Evolutionary conservation across 2,113 vertebrate genomes (phyloP), one percentile per base, ranked within the genome.

Genomic region (Callionymus lyra): DNA sequence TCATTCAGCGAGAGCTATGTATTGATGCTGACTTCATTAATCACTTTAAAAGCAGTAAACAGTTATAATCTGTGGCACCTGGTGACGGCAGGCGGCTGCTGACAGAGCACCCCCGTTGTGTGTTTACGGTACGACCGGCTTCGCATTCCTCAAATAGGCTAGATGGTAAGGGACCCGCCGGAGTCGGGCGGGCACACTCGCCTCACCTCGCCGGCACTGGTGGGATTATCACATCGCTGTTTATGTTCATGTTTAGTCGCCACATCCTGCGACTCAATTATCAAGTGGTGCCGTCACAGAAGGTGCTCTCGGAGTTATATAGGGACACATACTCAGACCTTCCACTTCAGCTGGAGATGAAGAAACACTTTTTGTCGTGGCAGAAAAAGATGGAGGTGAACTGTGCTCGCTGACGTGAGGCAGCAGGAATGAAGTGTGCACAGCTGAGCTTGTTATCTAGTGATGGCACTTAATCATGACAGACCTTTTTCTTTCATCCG

Each of bases 231-330:
- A 41, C 65, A 50, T 70, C 16, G 47, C 80, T 67, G 72, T 81
- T 83, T 82, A 74, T 81, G 72, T 78, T 75, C 74, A 63, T 21
- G 51, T 62, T 71, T 68, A 81, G 74, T 65, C 15, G 55, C 76
- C 68, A 72, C 71, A 79, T 83, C 76, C 77, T 69, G 34, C 65
- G 77, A 85, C 74, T 79, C 77, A 82, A 83, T 80, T 80, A 83
- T 82, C 74, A 76, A 65, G 68, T 74, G 11, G 59, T 41, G 38
- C 61, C 73, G 74, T 59, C 72, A 51, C 63, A 68, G 46, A 65
- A 68, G 60, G 57, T 51, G 31, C 64, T 70, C 38, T 0, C 16
- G 50, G 56, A 56, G 77, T 64, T 77, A 76, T 77, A 71, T 77
- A 52, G 17, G 63, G 74, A 34, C 58, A 39, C 63, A 34, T 13